Conservation (phyloP, 2,888 invertebrate genomes). For the Platynereis dumerilii region DNA sequence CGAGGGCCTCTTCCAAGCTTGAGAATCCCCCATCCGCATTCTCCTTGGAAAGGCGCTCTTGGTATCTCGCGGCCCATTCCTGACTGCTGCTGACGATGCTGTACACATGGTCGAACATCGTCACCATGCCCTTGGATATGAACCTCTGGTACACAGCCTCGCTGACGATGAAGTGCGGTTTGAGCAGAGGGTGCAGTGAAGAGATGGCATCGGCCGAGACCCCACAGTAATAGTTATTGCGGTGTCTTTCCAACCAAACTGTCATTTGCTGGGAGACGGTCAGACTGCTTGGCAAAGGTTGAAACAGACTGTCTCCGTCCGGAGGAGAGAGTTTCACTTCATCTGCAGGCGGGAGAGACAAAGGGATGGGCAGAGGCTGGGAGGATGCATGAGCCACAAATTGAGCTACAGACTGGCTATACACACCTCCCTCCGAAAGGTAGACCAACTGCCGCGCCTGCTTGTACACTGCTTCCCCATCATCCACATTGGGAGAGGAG, state of each 20-base stretch:
- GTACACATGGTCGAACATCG: conserved; percentile 29
- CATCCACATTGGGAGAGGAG: not conserved
- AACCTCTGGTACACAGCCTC: conserved; percentile 32
- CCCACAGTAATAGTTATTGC: conserved; percentile 37
- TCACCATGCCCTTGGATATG: conserved; percentile 35
- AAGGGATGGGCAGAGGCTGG: not conserved
- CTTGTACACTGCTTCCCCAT: not conserved
- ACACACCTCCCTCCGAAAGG: too few species aligned
- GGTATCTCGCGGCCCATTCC: conserved; percentile 29
- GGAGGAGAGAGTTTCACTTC: not conserved
- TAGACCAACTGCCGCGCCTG: not conserved
- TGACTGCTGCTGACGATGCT: conserved; percentile 22
- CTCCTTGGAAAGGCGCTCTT: conserved; percentile 19
- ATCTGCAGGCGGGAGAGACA: too few species aligned
- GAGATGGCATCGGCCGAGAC: conserved; percentile 29
- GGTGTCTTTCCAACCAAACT: conserved; percentile 38
- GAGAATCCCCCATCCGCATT: conserved; percentile 28
- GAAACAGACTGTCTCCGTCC: conserved; percentile 26
- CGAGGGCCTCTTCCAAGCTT: conserved; percentile 33
- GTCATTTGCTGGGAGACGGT: conserved; percentile 29
- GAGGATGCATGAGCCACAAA: not conserved
- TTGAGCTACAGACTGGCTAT: not conserved
- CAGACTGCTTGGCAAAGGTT: conserved; percentile 25
- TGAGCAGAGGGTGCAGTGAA: conserved; percentile 26
- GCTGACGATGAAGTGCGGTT: conserved; percentile 35